Conservation (phyloP, 2,797 vertebrate species). For the Sebastes glaucus region DNA sequence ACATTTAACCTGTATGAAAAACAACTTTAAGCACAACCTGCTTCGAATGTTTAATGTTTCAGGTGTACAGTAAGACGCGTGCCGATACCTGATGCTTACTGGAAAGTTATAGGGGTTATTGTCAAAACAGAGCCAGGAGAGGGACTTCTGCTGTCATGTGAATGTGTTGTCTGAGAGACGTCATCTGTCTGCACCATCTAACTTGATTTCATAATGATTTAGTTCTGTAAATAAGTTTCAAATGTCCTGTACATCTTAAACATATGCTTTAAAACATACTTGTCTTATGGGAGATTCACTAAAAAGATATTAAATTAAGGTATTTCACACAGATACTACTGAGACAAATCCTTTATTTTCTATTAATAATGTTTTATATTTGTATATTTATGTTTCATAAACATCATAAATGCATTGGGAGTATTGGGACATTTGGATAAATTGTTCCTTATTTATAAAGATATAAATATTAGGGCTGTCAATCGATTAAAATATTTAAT, state of each 20-base stretch:
- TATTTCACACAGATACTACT: neutral
- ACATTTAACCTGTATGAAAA: neutral
- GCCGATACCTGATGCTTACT: conserved; percentile 21
- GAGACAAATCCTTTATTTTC: neutral
- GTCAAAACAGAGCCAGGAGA: conserved; percentile 10
- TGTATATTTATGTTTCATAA: neutral
- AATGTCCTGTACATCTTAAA: neutral
- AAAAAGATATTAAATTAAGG: neutral
- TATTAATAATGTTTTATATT: neutral
- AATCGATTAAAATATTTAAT: neutral
- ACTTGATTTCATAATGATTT: neutral
- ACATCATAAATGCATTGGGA: neutral
- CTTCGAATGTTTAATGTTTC: neutral
- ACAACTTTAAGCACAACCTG: neutral
- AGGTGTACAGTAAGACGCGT: neutral
- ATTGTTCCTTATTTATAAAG: neutral
- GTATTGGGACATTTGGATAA: neutral
- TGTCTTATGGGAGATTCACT: neutral
- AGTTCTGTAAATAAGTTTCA: neutral
- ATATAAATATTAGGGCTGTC: neutral
- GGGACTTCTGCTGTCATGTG: neutral
- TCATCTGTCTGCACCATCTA: neutral
- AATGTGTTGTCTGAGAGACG: neutral
- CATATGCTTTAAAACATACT: neutral
- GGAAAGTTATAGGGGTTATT: conserved; percentile 19